A percentile compares a stretch with the other conserved stretches of the same genome.
These are phyloP conservation scores for Laticauda laticaudata DNA, from an alignment of 2,113 vertebrate genomes.

Conservation along the genomic window DNA sequence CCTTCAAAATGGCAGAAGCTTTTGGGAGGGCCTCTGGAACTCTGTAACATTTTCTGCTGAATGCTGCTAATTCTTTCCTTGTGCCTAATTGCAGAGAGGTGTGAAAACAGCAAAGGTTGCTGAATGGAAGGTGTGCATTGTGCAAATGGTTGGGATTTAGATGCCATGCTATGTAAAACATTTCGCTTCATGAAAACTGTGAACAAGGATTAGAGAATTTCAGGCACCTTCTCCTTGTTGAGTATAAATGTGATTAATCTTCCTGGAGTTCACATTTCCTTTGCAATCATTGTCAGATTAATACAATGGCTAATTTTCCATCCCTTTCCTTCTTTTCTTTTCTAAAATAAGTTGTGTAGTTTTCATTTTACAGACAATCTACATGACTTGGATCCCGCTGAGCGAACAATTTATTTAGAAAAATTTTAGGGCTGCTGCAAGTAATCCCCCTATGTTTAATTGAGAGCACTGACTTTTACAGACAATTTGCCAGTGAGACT, in stretches of 20 bases:
- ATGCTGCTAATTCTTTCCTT: not conserved
- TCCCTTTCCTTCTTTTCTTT: not conserved
- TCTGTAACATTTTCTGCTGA: not conserved
- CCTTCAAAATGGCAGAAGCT: not conserved
- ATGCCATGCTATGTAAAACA: not conserved
- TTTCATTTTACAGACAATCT: not conserved
- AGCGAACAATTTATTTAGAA: not conserved
- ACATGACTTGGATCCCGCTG: not conserved
- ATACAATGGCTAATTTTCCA: not conserved
- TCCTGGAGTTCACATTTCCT: constrained; percentile 1
- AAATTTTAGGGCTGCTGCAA: not conserved
- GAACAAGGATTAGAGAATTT: not conserved
- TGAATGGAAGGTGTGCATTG: not conserved
- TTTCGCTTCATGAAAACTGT: not conserved
- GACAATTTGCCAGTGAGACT: not conserved
- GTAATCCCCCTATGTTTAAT: not conserved
- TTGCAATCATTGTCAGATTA: constrained; percentile 22
- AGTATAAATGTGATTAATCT: constrained; percentile 3
- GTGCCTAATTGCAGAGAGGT: constrained; percentile 4
- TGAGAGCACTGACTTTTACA: constrained; percentile 4
- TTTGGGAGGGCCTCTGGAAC: constrained; percentile 17
- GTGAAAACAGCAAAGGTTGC: constrained; percentile 7
- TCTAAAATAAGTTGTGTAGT: not conserved
- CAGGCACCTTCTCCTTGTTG: constrained; percentile 12
- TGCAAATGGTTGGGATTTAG: not conserved